Evolutionary conservation across 2,888 invertebrate genomes (phyloP).

Genomic region (Hypselothyrea guttata): DNA sequence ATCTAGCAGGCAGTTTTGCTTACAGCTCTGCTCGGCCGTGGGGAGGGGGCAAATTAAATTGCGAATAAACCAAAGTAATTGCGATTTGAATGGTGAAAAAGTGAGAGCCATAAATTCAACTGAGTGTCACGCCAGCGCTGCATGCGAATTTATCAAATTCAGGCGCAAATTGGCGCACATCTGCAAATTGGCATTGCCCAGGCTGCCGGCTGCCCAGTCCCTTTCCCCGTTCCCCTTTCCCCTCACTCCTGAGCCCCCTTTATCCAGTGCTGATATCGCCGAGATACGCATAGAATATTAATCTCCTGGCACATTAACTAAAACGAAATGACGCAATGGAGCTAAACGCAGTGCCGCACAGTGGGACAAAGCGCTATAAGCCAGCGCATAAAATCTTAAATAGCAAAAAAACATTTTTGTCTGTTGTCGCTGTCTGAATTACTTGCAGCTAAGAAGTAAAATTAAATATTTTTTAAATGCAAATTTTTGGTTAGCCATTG

Average conservation of each 20-base stretch:
- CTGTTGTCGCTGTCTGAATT: no score
- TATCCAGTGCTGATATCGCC: slow-evolving; percentile 40
- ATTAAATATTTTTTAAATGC: no score
- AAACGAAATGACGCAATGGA: slow-evolving; percentile 72
- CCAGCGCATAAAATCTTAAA: neutral
- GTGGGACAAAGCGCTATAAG: slow-evolving; percentile 22
- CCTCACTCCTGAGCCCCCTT: slow-evolving; percentile 11
- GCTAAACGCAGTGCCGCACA: slow-evolving; percentile 50
- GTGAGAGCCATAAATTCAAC: slow-evolving; percentile 78
- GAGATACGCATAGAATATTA: slow-evolving; percentile 77
- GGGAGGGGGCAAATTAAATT: slow-evolving; percentile 61
- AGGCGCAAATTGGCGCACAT: slow-evolving; percentile 74
- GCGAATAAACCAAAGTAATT: slow-evolving; percentile 77
- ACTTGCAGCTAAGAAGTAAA: no score
- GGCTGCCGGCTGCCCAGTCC: slow-evolving; percentile 13
- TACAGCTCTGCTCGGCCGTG: slow-evolving; percentile 16
- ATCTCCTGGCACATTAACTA: slow-evolving; percentile 71
- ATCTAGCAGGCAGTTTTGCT: slow-evolving; percentile 31
- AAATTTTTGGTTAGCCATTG: slow-evolving; percentile 5
- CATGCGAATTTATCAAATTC: slow-evolving; percentile 79
- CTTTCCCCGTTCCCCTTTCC: slow-evolving; percentile 15
- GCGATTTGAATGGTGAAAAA: slow-evolving; percentile 77
- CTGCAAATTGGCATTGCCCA: slow-evolving; percentile 63
- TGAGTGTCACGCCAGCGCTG: slow-evolving; percentile 78
- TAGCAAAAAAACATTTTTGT: no score